Base-by-base conservation (phyloP, 2,113 vertebrate species). In the Pelusios castaneus region DNA sequence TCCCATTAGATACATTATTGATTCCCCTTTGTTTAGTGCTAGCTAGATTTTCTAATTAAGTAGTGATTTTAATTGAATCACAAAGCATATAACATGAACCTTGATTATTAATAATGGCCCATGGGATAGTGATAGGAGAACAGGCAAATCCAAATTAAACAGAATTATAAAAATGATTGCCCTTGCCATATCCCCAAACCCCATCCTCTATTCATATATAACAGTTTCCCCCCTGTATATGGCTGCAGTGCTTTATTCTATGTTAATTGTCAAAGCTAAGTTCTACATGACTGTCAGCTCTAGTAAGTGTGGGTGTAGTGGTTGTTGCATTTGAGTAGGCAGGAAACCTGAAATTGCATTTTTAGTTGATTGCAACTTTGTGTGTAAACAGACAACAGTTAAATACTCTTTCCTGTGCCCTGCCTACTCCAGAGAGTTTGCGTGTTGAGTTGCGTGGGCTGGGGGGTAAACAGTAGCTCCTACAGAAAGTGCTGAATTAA, bases 41-140 rank as follows among this genome's bases (percentile, higher is more conserved):
- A 70, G 94, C 51, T 38, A 80, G 90, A 56, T 87, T 97, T 97
- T 96, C 97, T 97, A 96, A 97, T 97, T 97, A 97, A 96, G 90
- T 78, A 93, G 93, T 60, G 81, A 86, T 92, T 97, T 97, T 97
- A 97, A 97, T 97, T 97, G 97, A 89, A 88, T 92, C 93, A 92
- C 94, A 91, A 92, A 98, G 94, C 81, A 2, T 89, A 79, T 82
- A 94, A 96, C 76, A 83, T 89, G 94, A 97, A 95, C 97, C 96
- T 96, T 96, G 92, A 94, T 96, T 95, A 97, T 96, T 92, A 97
- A 94, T 95, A 90, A 82, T 88, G 76, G 95, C 96, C 92, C n/a
- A 10, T 70, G 82, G 92, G 97, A 96, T 84, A 84, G 87, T 45
- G n/a, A 93, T 88, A 92, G 90, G 82, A 97, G 84, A 86, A 84